These are phyloP conservation scores for Anarhynchus alexandrinus DNA, from an alignment of 2,113 vertebrate species.

Conservation along the genomic window DNA sequence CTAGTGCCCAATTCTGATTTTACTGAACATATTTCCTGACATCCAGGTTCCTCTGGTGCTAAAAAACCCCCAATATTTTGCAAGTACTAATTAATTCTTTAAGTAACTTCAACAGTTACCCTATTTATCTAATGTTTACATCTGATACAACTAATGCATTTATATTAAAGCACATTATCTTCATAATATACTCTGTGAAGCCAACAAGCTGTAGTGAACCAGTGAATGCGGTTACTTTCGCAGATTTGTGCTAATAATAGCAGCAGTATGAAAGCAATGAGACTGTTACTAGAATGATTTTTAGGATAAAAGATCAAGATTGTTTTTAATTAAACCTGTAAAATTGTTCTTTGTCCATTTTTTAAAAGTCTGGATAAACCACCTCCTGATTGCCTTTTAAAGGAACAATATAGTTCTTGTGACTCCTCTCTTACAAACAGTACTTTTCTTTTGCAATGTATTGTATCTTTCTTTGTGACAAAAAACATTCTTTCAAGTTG, in stretches of 20 bases:
- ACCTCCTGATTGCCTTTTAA: slow-evolving; percentile 12
- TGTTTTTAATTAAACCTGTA: slow-evolving; percentile 40
- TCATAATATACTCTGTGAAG: slow-evolving; percentile 49
- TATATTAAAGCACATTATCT: slow-evolving; percentile 43
- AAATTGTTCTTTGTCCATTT: not conserved
- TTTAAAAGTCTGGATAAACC: not conserved
- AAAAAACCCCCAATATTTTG: not conserved
- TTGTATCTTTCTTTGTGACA: not conserved
- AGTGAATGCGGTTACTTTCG: not conserved
- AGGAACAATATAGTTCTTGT: not conserved
- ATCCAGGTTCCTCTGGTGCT: not conserved
- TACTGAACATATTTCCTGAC: not conserved
- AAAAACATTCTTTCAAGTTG: slow-evolving; percentile 22
- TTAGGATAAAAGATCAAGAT: not conserved
- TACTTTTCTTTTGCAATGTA: not conserved
- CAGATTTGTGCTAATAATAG: not conserved
- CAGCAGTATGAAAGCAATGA: not conserved
- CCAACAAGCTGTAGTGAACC: slow-evolving; percentile 5
- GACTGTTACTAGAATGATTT: not conserved
- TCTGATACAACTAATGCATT: slow-evolving; percentile 24
- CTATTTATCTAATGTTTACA: slow-evolving; percentile 28
- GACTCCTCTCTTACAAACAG: not conserved
- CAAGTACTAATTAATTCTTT: slow-evolving; percentile 1
- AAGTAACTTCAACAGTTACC: slow-evolving; percentile 10
- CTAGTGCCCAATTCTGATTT: not conserved